Evolutionary conservation across 2,888 invertebrate species (phyloP).

Genomic region (Zygothrica quintamaculata): DNA sequence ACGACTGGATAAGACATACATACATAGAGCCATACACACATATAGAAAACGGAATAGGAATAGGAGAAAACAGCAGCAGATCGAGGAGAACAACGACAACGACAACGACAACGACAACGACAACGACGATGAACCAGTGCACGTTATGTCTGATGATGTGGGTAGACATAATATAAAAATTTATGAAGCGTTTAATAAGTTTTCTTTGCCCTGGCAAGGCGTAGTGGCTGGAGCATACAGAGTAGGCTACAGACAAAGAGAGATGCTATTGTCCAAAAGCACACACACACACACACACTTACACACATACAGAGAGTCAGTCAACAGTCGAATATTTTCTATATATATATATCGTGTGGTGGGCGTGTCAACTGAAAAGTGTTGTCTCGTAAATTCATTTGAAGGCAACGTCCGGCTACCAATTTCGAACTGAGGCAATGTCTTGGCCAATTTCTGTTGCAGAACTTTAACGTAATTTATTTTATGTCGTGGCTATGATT

Average conservation of each 20-base stretch:
- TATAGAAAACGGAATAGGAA: slow-evolving; percentile 18
- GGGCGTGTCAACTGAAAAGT: slow-evolving; percentile 74
- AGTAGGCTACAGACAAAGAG: slow-evolving; percentile 1
- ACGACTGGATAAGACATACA: slow-evolving; percentile 69
- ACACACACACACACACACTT: slow-evolving; percentile 12
- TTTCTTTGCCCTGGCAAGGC: slow-evolving; percentile 62
- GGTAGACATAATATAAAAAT: slow-evolving; percentile 82
- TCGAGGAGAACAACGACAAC: slow-evolving; percentile 31
- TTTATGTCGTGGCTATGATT: slow-evolving; percentile 77
- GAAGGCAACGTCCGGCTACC: slow-evolving; percentile 45
- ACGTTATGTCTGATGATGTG: slow-evolving; percentile 81
- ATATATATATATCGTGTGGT: slow-evolving; percentile 34
- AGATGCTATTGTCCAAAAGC: background rate
- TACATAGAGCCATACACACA: no score
- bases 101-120: slow-evolving; percentile 1
- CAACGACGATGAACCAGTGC: slow-evolving; percentile 35
- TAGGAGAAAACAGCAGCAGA: slow-evolving; percentile 43
- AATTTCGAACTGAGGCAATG: slow-evolving; percentile 13
- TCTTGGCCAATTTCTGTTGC: slow-evolving; percentile 56
- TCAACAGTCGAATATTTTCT: slow-evolving; percentile 55
- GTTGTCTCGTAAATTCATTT: slow-evolving; percentile 80
- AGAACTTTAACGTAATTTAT: slow-evolving; percentile 76
- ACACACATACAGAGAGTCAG: slow-evolving; percentile 23
- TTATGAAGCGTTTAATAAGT: slow-evolving; percentile 83
- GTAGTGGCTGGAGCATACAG: slow-evolving; percentile 21